Base-by-base conservation (phyloP, 1,140 invertebrate genomes). In the Lucilia cuprina region DNA sequence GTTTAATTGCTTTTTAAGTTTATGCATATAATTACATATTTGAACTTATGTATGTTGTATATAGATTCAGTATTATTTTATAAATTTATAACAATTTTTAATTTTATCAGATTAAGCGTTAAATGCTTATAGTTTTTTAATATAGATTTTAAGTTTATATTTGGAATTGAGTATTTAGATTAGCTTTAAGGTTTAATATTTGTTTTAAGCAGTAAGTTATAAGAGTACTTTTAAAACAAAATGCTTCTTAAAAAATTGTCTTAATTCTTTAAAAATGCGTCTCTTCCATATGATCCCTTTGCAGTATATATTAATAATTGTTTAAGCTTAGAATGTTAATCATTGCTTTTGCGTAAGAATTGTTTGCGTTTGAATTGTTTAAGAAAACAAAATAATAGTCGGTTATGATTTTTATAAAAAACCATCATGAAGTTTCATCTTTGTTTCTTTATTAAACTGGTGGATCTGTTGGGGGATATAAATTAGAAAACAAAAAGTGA, bases 381-480 rank as follows among this genome's bases (percentile, higher is more conserved):
- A 13, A 70, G 9, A 70, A 70, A 70, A 70, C 19, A 19, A 21
- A 25, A 10, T 19, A 55, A 12, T 55, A 10, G 50, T 55, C 25
- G 25, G 50, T n/a, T 5, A 17, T 5, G 50, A n/a, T 55, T 55
- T 55, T 55, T 55, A 55, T 55, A 55, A 55, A 55, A 55, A 55
- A 74, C 55, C 34, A 41, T 10, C 77, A 84, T 47, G 21, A 50
- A 19, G 10, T 83, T 83, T 90, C 89, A 90, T 89, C 89, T 90
- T 21, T 85, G 75, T 83, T 90, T 90, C 60, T 90, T 90, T 0
- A 87, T 86, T 78, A 90, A 70, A 80, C 89, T 90, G 74, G 86
- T 87, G 13, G 89, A 89, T 86, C 89, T 90, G 85, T 47, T 41
- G 10, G 7, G 7, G 7, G 25, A 30, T 3, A 41, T 41, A 41